Evolutionary conservation across 1,140 invertebrate genomes (phyloP), one percentile per base, ranked within the genome.

Genomic region (Bactericera cockerelli): DNA sequence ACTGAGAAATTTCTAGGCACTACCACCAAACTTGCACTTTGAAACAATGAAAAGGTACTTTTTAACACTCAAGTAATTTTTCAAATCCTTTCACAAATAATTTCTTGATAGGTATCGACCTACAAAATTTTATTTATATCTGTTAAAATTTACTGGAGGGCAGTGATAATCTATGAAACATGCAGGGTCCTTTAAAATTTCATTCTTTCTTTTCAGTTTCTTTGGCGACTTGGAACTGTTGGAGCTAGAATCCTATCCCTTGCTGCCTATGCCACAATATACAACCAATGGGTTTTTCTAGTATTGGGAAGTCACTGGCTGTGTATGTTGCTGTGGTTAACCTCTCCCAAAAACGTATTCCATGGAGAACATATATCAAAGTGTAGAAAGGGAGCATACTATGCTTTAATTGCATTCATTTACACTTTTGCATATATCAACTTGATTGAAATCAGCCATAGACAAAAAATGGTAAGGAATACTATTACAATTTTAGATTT

Each of bases 371-470:
- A 82, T 33, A 80, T 87, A 56, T 76, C 81, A 2, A 71, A 79
- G 1, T 69, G 75, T 26, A 79, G 81, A 59, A 86, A 82, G 70
- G 74, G 80, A 4, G 78, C 76, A 61, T 76, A 87, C 8, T 82
- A 83, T 14, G 79, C 83, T 1, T 70, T 92, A 3, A 80, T 92
- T 33, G 87, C 89, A 0, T 88, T 86, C 67, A 81, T 93, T 21
- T 92, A 93, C 71, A 80, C 91, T 19, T 88, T 93, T 68, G 87
- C 87, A n/a, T 93, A 92, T 68, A 79, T 93, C 38, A 93, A 93
- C 74, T 74, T 93, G 49, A 84, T 90, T 62, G 83, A 88, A 64
- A 79, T 81, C 6, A 86, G 86, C 70, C 80, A 87, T 64, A 72
- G 83, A 53, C 82, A 85, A 65, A 88, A 87, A 72, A 87, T 89